Evolutionary conservation across 2,888 invertebrate genomes (phyloP), one percentile per base, ranked within the genome.

Genomic region (Pyrrhosoma nymphula): DNA sequence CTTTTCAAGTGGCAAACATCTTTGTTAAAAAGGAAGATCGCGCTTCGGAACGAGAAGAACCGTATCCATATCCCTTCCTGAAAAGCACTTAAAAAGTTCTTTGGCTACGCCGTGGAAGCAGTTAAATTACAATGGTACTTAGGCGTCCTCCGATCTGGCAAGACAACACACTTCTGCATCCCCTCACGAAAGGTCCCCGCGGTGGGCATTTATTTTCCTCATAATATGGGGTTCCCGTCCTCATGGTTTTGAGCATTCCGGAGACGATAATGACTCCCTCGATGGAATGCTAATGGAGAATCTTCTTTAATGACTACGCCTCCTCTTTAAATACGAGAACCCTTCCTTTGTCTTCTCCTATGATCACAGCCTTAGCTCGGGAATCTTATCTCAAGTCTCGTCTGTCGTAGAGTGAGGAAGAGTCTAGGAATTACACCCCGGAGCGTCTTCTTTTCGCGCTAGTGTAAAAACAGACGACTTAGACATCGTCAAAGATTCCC

Each of bases 201-300:
- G 0, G 23, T n/a, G 18, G 16, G 23, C 23, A 69, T 69, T 69
- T 82, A 1, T n/a, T 35, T 35, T 16, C 16, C 18, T 18, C 82
- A 16, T 82, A 82, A 35, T 82, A 16, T 35, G 82, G 82, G 16
- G 30, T 35, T 82, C 35, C 82, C 35, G 30, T 82, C 82, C 35
- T 35, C 82, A 14, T 8, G 3, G 12, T n/a, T 2, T 10, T 0
- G 60, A 69, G 69, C 23, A 82, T 35, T 82, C 35, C 16, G 2
- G 18, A 35, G 82, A 35, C 82, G 16, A 82, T 82, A 35, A 82
- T 82, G 82, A 35, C 82, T 30, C 82, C 16, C 47, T 10, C 82
- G 35, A 82, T 82, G 82, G 82, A 82, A 82, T 82, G 82, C 35
- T 35, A 82, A 82, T 82, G 82, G 35, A 82, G 82, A 82, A 35